Evolutionary conservation across 2,888 invertebrate genomes (phyloP), one percentile per base, ranked within the genome.

Genomic region (Hypena proboscidalis): DNA sequence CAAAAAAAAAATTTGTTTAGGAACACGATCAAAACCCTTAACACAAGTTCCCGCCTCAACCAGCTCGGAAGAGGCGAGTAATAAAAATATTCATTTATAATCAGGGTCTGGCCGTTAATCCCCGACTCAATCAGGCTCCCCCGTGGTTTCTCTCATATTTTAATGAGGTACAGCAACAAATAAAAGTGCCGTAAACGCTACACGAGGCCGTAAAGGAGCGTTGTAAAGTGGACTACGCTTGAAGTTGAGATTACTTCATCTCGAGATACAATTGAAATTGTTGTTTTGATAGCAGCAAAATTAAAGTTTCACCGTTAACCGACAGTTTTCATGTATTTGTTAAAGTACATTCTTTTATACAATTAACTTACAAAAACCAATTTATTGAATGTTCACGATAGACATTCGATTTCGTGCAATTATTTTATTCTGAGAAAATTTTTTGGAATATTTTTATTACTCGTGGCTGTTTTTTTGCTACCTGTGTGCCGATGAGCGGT

Each of bases 31-130:
- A 14, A 1, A 17, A n/a, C 19, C n/a, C 19, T 9, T 14, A 4
- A 13, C 13, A 11, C 8, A 23, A 38, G 19, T 13, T 13, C 11
- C 1, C 2, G 14, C 13, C 26, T 32, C 17, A 7, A 7, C 20
- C 9, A 29, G 10, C 33, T 20, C 33, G 46, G 50, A 46, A 43
- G 38, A 25, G 37, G 27, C 10, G 3, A 23, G 29, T 40, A 57
- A 57, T 58, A 59, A 67, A 59, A 54, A 37, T 38, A 43, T 39
- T 38, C 46, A 57, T 54, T 55, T 62, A 60, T 51, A 65, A 58
- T 55, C 45, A 41, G 44, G 22, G 42, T 34, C 30, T 39, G 40
- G 38, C 42, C 44, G 22, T 55, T 61, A 45, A 57, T 55, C 58
- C 37, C 22, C 22, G 21, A 52, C 45, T 59, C 60, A 60, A 63